Conservation (phyloP, 2,113 vertebrate species). For the Ceyx cyanopectus region DNA sequence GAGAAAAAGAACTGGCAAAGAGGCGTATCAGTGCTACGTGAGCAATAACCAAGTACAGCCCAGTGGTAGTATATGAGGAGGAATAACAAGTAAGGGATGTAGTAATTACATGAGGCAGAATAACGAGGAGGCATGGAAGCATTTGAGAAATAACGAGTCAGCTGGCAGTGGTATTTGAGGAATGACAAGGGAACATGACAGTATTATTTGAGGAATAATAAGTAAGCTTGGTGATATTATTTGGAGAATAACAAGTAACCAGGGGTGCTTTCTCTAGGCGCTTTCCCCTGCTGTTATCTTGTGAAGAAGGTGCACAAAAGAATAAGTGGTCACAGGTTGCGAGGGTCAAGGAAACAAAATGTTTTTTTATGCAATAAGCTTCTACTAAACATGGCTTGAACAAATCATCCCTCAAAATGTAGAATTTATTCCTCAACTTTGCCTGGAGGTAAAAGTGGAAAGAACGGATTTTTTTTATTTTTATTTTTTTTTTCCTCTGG, state of each 20-base stretch:
- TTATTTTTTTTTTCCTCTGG: constrained; percentile 70
- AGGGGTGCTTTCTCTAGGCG: constrained; percentile 36
- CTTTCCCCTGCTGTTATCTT: neutral
- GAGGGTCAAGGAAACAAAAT: constrained; percentile 73
- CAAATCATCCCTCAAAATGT: constrained; percentile 84
- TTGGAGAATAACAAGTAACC: constrained; percentile 69
- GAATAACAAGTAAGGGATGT: constrained; percentile 70
- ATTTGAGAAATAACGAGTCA: constrained; percentile 71
- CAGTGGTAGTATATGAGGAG: constrained; percentile 51
- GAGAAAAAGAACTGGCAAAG: constrained; percentile 33
- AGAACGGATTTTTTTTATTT: constrained; percentile 77
- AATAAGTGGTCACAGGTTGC: constrained; percentile 71
- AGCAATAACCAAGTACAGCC: constrained; percentile 41
- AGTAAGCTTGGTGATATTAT: constrained; percentile 58
- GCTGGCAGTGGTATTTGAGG: constrained; percentile 51
- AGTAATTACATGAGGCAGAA: constrained; percentile 61
- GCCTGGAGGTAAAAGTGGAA: constrained; percentile 88
- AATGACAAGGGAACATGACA: constrained; percentile 68
- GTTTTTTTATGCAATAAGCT: constrained; percentile 76
- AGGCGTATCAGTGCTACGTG: constrained; percentile 24
- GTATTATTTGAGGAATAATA: constrained; percentile 73
- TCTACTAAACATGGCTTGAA: constrained; percentile 82
- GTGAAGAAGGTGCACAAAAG: constrained; percentile 52
- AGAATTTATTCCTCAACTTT: constrained; percentile 89
- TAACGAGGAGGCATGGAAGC: constrained; percentile 50